Evolutionary conservation across 1,140 invertebrate species (phyloP).

Genomic region (Caenorhabditis latens): DNA sequence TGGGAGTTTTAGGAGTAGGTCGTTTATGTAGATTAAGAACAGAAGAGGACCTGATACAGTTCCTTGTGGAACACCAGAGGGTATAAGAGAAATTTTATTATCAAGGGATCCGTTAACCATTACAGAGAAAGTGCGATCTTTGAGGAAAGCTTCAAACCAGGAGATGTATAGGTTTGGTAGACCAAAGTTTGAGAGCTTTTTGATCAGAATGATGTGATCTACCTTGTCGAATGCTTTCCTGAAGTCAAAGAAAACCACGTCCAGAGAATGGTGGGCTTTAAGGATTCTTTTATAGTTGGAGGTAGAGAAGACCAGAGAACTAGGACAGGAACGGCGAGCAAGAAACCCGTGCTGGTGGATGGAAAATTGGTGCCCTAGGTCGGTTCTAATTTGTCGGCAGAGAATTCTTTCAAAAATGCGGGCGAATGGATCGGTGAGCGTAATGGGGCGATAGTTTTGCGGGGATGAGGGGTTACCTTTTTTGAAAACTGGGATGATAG

Average conservation of each 20-base stretch:
- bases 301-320: background rate
- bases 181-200: background rate
- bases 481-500: background rate
- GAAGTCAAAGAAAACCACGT: conserved; percentile 5
- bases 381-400: background rate
- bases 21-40: background rate
- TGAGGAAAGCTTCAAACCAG: background rate
- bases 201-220: background rate
- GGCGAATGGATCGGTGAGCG: background rate
- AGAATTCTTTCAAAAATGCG: background rate
- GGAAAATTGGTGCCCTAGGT: background rate
- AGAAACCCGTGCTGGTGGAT: background rate
- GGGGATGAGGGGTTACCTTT: background rate
- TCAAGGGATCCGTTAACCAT: background rate
- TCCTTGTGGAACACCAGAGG: background rate
- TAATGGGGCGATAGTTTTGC: background rate
- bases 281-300: background rate
- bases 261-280: background rate
- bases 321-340: background rate
- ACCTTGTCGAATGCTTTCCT: background rate
- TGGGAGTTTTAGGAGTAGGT: background rate
- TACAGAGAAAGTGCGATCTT: background rate
- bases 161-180: background rate
- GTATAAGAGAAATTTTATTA: background rate
- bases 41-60: background rate